Conservation (phyloP, 1,140 invertebrate genomes). For the Temnothorax curvispinosus region DNA sequence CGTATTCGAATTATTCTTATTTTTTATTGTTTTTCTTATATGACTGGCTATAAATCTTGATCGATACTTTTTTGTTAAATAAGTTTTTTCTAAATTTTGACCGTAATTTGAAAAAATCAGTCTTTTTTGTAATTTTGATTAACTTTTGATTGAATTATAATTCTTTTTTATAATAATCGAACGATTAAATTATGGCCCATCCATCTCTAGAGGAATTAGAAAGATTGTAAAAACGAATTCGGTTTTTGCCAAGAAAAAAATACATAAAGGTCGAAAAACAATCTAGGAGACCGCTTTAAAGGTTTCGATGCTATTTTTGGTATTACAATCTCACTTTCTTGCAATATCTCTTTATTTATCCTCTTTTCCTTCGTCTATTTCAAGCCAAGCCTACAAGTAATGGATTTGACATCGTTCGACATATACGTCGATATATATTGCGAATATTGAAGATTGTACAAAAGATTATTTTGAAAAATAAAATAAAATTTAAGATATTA, state of each 20-base stretch:
- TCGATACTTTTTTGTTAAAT: neutral
- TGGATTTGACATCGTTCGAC: neutral
- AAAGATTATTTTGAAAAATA: conserved; percentile 8
- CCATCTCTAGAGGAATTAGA: neutral
- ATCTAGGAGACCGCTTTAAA: neutral
- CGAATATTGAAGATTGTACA: neutral
- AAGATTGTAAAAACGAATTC: neutral
- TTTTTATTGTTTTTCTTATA: neutral
- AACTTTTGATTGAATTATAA: too few relatives aligned
- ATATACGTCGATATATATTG: neutral
- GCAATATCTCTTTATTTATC: neutral
- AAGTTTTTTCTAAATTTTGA: neutral
- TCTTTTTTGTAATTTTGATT: neutral
- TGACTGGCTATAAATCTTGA: neutral
- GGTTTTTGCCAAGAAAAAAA: neutral
- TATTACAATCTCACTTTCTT: neutral
- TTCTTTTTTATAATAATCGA: neutral
- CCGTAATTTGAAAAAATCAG: neutral
- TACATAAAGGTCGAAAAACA: neutral
- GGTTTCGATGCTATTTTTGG: neutral
- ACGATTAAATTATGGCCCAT: neutral
- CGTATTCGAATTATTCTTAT: neutral
- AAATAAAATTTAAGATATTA: neutral
- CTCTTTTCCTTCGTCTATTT: neutral
- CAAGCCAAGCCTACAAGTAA: neutral